Base-by-base conservation (phyloP, 2,888 invertebrate species). In the Pandemis cinnamomeana region DNA sequence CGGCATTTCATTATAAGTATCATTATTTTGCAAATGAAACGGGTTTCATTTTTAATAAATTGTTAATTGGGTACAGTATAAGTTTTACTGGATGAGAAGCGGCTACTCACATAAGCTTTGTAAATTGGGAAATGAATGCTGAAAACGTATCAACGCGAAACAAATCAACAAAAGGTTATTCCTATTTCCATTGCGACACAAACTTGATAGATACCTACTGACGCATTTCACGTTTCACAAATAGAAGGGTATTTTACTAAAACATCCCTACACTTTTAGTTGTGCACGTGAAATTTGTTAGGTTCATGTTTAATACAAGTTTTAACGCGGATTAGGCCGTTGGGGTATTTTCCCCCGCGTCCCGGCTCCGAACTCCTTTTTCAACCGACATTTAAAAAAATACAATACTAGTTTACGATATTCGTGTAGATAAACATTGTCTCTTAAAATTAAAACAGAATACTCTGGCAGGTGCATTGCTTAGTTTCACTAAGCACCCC, bases 311-410 rank as follows among this genome's bases (percentile, higher is more conserved):
- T 55, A 67, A 63, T 72, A 46, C 46, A 62, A 68, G 72, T 72
- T 72, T 72, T 48, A 63, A 46, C 72, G 68, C 46, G 46, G 62
- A 62, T 72, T 72, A 67, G 72, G 67, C 62, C 62, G 36, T 55
- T 11, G 15, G 46, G 62, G 62, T 36, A 67, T 67, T 60, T 44
- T 41, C 42, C 53, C 15, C 66, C 42, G n/a, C 4, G 44, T n/a
- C 61, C 15, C 15, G 10, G 27, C 58, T 15, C 8, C 36, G 6
- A 27, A 36, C 6, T 51, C 15, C 8, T 11, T 66, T 71, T 48
- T 58, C 46, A 58, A 48, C 7, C 60, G 15, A 20, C n/a, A 67
- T 46, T 60, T 60, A 27, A 46, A 68, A 42, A 8, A 60, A 27
- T 36, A 10, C 20, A 41, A 51, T 66, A 60, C 60, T 41, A 66